Base-by-base conservation (phyloP, 2,797 vertebrate species). In the Gymnoscopelus microlampas region DNA sequence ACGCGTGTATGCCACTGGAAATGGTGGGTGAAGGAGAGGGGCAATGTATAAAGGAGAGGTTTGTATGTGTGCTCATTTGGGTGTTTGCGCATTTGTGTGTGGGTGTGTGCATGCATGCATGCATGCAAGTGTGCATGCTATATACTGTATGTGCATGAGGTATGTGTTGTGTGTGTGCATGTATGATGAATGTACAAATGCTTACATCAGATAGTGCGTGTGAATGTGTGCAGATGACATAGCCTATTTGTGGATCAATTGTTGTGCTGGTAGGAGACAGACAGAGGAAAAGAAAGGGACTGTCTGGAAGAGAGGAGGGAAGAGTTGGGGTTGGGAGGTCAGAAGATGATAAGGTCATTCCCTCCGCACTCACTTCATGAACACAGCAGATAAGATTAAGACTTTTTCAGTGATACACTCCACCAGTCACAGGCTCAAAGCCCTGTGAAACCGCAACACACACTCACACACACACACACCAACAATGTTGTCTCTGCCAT, bases 351-450 rank as follows among this genome's bases (percentile, higher is more conserved):
- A 55, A 53, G 77, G 83, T 82, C 79, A 81, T 66, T 72, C 70
- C 79, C 75, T 73, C 68, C 56, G 63, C 78, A 81, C 78, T 59
- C 68, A 65, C 70, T 66, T 87, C 79, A 77, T 77, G 80, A 82
- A 79, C 81, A 69, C 77, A 71, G 55, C 81, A 76, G 79, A 85
- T 73, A 79, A 74, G 81, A 88, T 85, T 74, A 87, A 84, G 85
- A 79, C 78, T 85, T 89, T 85, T 90, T 85, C 80, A 19, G 86
- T 86, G 77, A 91, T 89, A 85, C 82, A 66, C 82, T 76, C 74
- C 66, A 61, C 51, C 70, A 75, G 88, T 19, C 19, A 19, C 19
- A 19, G 19, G 19, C 19, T 88, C 90, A 92, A 90, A 91, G 76
- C 71, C 64, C 53, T 54, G 71, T 83, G 88, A 89, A 91, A 91